A percentile compares a stretch with the other conserved stretches of the same genome.
Evolutionary conservation across 2,888 invertebrate genomes (phyloP).

Genomic region (Caenorhabditis sp.): DNA sequence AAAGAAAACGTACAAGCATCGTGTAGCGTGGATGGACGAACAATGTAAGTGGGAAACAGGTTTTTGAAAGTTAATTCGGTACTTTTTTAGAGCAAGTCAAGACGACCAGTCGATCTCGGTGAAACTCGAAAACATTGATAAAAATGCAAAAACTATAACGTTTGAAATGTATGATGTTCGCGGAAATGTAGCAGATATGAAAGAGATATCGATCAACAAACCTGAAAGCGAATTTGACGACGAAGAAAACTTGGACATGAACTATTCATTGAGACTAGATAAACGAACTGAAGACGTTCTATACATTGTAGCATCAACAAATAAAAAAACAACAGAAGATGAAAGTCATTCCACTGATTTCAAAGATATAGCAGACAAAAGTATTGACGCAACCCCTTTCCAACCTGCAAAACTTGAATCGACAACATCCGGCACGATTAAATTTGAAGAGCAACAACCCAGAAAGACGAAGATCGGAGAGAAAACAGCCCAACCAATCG

Average conservation of each 20-base stretch:
- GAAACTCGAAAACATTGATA: slow-evolving; percentile 2
- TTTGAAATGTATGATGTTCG: slow-evolving; percentile 7
- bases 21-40: slow-evolving; percentile 16
- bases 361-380: no score
- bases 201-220: background rate
- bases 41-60: slow-evolving; percentile 6
- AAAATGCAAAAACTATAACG: background rate
- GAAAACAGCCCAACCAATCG: no score
- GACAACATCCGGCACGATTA: no score
- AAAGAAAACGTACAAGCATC: slow-evolving; percentile 4
- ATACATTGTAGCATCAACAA: background rate
- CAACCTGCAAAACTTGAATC: no score
- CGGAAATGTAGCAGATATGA: slow-evolving; percentile 10
- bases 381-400: no score
- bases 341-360: no score
- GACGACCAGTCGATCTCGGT: slow-evolving; percentile 23
- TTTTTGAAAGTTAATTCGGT: background rate
- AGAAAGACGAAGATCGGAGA: no score
- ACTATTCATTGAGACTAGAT: slow-evolving; percentile 33
- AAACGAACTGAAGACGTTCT: slow-evolving; percentile 18
- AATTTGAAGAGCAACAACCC: no score
- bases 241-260: slow-evolving; percentile 32
- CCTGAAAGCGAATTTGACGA: background rate
- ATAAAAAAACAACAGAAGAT: no score
- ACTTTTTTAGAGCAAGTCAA: background rate